A percentile compares a stretch with the other conserved stretches of the same genome.
These are phyloP conservation scores for Drosophila pseudotakahashii DNA, from an alignment of 2,888 invertebrate genomes.

Conservation along the genomic window DNA sequence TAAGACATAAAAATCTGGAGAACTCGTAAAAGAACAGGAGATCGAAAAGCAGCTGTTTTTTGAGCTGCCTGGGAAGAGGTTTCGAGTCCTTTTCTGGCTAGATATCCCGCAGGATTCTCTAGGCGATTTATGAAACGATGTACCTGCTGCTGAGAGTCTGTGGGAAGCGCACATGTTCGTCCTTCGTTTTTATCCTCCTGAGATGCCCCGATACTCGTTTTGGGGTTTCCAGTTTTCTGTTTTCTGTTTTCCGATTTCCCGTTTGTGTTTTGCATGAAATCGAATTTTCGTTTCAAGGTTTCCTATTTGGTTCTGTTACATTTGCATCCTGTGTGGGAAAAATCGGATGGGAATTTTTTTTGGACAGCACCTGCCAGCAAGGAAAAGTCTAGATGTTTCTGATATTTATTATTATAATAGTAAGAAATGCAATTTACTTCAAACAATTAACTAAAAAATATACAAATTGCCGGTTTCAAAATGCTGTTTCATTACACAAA, in stretches of 20 bases:
- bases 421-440: no score
- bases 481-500: neutral
- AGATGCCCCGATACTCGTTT: constrained; percentile 26
- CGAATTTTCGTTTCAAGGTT: constrained; percentile 41
- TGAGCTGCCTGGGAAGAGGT: constrained; percentile 44
- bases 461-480: no score
- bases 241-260: constrained; percentile 29
- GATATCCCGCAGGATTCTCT: constrained; percentile 22
- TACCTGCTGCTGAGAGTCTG: constrained; percentile 40
- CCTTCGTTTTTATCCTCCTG: constrained; percentile 25
- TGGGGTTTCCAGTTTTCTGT: constrained; percentile 22
- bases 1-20: constrained; percentile 16
- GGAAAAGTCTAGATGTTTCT: constrained; percentile 1
- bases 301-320: constrained; percentile 33
- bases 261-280: constrained; percentile 62
- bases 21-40: constrained; percentile 21
- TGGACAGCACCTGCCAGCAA: constrained; percentile 13
- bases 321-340: constrained; percentile 53
- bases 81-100: constrained; percentile 9
- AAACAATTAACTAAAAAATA: no score
- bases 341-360: constrained; percentile 22
- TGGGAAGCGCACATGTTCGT: constrained; percentile 49
- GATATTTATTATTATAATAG: neutral
- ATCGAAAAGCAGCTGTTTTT: constrained; percentile 30
- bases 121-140: constrained; percentile 12